These are phyloP conservation scores for Mugil cephalus DNA, from an alignment of 2,113 vertebrate genomes.

Conservation along the genomic window DNA sequence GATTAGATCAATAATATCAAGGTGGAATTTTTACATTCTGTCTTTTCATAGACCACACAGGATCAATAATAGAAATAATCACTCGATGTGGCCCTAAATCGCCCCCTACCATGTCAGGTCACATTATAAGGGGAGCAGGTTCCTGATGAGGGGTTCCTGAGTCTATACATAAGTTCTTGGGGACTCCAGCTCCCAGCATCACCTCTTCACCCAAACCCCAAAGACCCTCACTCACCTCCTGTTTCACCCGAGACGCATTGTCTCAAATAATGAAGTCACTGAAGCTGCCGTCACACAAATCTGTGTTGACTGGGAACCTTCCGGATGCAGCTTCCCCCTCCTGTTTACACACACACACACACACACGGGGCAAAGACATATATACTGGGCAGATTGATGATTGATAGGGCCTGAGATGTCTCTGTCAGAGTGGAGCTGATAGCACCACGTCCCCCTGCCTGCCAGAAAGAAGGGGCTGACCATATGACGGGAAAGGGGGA, in stretches of 20 bases:
- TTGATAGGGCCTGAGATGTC: constrained; percentile 83
- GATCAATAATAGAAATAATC: not conserved
- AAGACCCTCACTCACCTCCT: constrained; percentile 50
- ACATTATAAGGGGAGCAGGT: constrained; percentile 14
- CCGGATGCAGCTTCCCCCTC: constrained; percentile 62
- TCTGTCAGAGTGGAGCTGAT: constrained; percentile 78
- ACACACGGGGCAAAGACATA: constrained; percentile 70
- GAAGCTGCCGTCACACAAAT: constrained; percentile 76
- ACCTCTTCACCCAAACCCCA: constrained; percentile 34
- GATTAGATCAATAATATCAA: too few relatives aligned
- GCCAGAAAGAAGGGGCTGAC: constrained; percentile 58
- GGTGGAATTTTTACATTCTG: not conserved
- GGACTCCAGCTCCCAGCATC: constrained; percentile 48
- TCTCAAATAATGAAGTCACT: constrained; percentile 76
- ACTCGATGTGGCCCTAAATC: not conserved
- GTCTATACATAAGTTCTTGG: constrained; percentile 1
- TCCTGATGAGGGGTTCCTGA: constrained; percentile 17
- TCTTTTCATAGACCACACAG: not conserved
- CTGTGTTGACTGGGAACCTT: constrained; percentile 82
- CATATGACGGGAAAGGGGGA: constrained; percentile 17
- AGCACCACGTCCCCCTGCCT: constrained; percentile 52
- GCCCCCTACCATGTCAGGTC: constrained; percentile 24
- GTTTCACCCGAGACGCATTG: constrained; percentile 52
- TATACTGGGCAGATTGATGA: constrained; percentile 78
- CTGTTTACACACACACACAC: constrained; percentile 36